A percentile compares a stretch with the other conserved stretches of the same genome.
Conservation (phyloP, 92 coral and sea anemone species). For the Parazoanthus atlanticus region DNA sequence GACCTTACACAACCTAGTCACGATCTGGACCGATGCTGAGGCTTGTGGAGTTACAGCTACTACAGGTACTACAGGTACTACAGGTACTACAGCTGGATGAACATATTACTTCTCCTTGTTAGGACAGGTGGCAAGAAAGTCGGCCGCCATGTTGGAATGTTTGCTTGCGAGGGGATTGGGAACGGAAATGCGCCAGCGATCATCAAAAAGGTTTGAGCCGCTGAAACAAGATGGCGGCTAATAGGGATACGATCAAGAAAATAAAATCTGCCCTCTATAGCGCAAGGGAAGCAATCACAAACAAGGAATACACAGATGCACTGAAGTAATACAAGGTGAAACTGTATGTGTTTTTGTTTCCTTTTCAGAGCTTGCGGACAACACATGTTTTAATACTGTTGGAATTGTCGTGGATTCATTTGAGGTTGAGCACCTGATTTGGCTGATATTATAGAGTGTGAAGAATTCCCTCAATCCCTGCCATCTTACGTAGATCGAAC, state of each 20-base stretch:
- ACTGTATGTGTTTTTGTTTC: not conserved
- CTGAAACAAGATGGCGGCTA: constrained; percentile 44
- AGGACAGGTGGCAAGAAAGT: too few species aligned
- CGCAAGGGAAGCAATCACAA: constrained; percentile 90
- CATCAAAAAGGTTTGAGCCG: not conserved
- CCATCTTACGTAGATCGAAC: too few species aligned
- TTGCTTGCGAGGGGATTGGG: constrained; percentile 4
- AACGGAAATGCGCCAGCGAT: constrained; percentile 35
- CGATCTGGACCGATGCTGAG: too few species aligned
- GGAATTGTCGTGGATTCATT: not conserved
- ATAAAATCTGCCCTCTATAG: constrained; percentile 75
- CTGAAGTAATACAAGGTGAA: constrained; percentile 94
- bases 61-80: too few species aligned
- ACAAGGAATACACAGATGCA: constrained; percentile 90
- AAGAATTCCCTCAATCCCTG: too few species aligned
- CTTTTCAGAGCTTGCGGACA: not conserved
- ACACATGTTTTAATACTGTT: not conserved
- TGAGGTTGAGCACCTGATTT: too few species aligned
- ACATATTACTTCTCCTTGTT: not conserved
- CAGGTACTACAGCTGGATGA: too few species aligned
- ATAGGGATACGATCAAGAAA: constrained; percentile 84
- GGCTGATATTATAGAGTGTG: too few species aligned
- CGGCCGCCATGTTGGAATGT: constrained; percentile 25
- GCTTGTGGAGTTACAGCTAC: too few species aligned
- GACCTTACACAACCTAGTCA: too few species aligned